These are phyloP conservation scores for Mythimna loreyi DNA, from an alignment of 2,888 invertebrate genomes.

Conservation along the genomic window DNA sequence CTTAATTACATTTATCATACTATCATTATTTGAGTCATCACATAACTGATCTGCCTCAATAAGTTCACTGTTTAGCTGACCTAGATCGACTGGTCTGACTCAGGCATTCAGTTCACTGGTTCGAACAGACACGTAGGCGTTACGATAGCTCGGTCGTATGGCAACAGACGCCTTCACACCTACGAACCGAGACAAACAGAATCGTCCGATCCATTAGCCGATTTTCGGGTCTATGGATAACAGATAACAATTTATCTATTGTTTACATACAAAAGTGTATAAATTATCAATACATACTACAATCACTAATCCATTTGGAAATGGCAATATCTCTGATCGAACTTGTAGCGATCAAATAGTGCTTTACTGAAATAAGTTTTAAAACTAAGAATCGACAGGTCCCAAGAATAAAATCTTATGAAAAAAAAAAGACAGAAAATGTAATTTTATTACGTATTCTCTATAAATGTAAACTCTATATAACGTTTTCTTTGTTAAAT, in stretches of 20 bases:
- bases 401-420: too few relatives aligned
- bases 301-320: conserved; percentile 8
- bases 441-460: too few relatives aligned
- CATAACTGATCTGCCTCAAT: conserved; percentile 47
- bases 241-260: background rate
- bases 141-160: conserved; percentile 5
- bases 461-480: too few relatives aligned
- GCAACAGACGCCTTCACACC: background rate
- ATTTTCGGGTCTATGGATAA: background rate
- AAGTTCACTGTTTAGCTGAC: conserved; percentile 32
- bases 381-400: too few relatives aligned
- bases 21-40: conserved; percentile 24
- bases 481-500: too few relatives aligned
- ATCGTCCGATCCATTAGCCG: background rate
- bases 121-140: background rate
- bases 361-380: too few relatives aligned
- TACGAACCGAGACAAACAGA: background rate
- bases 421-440: too few relatives aligned
- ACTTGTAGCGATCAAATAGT: too few relatives aligned
- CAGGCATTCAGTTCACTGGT: conserved; percentile 3
- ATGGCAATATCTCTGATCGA: background rate
- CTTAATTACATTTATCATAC: background rate
- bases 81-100: conserved; percentile 30
- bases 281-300: background rate
- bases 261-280: background rate